Percentiles rank a stretch among this genome's conserved stretches.
These are phyloP conservation scores for Raja brachyura DNA, from an alignment of 2,113 vertebrate genomes.

Conservation along the genomic window DNA sequence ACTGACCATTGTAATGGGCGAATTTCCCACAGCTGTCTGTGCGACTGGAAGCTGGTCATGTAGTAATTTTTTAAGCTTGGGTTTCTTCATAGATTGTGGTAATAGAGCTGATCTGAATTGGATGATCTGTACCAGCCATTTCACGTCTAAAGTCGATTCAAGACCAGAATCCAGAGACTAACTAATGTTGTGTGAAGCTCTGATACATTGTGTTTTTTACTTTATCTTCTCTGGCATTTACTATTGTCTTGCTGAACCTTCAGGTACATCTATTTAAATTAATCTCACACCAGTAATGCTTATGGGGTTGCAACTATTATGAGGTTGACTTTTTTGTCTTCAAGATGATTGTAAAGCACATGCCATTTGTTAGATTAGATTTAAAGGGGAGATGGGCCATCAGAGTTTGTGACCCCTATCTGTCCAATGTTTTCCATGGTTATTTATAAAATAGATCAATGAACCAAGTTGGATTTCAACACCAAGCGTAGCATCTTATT, in stretches of 20 bases:
- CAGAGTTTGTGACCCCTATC: background rate
- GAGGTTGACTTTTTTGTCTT: background rate
- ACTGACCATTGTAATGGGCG: background rate
- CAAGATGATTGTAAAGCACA: background rate
- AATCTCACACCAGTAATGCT: background rate
- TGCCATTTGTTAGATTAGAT: background rate
- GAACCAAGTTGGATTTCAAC: background rate
- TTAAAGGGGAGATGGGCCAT: background rate
- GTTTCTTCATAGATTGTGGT: background rate
- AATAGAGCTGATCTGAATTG: background rate
- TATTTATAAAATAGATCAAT: background rate
- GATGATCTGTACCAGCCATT: background rate
- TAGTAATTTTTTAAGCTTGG: background rate
- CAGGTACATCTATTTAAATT: background rate
- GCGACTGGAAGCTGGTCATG: background rate
- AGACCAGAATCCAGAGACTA: background rate
- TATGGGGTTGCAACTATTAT: background rate
- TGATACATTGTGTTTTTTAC: background rate
- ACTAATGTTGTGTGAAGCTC: background rate
- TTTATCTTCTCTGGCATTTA: background rate
- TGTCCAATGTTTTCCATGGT: background rate
- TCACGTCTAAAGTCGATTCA: background rate
- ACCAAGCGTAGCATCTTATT: background rate
- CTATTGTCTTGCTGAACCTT: background rate
- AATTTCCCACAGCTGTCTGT: background rate